Conservation (phyloP, 2,888 invertebrate species). For the Caenorhabditis angaria region DNA sequence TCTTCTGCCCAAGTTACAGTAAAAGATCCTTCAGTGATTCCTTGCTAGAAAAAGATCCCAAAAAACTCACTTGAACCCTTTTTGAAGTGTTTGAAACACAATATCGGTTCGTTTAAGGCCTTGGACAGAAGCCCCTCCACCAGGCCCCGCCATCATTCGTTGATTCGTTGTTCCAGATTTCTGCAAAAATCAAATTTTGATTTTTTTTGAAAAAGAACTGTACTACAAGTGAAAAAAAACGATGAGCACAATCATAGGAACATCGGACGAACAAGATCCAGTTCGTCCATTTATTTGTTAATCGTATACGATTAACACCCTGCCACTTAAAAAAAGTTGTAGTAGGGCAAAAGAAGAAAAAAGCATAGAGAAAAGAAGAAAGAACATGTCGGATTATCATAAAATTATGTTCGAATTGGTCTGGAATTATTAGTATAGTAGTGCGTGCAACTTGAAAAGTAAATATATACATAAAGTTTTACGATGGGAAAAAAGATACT, state of each 20-base stretch:
- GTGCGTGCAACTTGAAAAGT: no score
- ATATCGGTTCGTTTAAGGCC: slow-evolving; percentile 27
- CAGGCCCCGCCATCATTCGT: slow-evolving; percentile 31
- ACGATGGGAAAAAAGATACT: no score
- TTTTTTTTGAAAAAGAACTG: background rate
- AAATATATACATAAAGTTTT: no score
- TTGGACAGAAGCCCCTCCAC: slow-evolving; percentile 12
- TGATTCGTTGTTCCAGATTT: slow-evolving; percentile 13
- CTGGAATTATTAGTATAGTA: no score
- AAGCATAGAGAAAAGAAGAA: background rate
- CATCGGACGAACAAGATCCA: background rate
- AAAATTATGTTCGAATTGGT: no score
- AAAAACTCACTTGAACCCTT: slow-evolving; percentile 26
- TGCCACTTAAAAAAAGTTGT: slow-evolving; percentile 3
- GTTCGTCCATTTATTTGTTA: slow-evolving; percentile 20
- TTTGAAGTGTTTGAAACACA: slow-evolving; percentile 30
- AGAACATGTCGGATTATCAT: slow-evolving; percentile 15
- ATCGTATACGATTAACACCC: background rate
- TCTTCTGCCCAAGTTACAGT: background rate
- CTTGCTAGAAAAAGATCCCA: background rate
- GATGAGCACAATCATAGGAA: background rate
- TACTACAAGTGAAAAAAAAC: background rate
- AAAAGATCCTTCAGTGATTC: background rate
- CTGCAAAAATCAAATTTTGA: slow-evolving; percentile 15
- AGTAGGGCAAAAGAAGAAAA: background rate